A percentile compares a stretch with the other conserved stretches of the same genome.
These are phyloP conservation scores for Spermophilus dauricus DNA, from an alignment of 2,113 vertebrate genomes.

Conservation along the genomic window DNA sequence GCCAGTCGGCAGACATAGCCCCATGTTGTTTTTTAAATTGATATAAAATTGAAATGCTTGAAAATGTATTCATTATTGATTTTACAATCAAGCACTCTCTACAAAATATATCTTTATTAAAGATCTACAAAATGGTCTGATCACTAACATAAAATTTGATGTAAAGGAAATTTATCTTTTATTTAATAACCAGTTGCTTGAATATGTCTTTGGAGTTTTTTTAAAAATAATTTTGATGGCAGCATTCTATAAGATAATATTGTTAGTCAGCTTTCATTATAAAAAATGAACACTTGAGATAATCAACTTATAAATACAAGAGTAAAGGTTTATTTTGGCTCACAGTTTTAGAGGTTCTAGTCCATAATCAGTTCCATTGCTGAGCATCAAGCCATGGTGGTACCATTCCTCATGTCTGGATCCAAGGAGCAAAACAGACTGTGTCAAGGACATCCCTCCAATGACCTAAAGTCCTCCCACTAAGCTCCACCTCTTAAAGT, in stretches of 20 bases:
- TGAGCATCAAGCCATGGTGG: too few species aligned
- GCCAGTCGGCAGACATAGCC: background rate
- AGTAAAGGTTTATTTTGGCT: background rate
- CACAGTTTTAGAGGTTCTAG: background rate
- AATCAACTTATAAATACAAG: background rate
- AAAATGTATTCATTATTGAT: background rate
- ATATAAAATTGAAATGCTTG: background rate
- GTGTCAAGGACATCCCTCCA: background rate
- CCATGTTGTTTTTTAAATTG: background rate
- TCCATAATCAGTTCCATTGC: background rate
- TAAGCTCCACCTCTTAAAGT: background rate
- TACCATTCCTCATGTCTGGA: background rate
- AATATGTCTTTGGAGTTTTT: background rate
- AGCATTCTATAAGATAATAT: background rate
- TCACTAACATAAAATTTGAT: background rate
- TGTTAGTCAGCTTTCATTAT: background rate
- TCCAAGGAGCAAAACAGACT: background rate
- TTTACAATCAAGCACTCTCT: background rate
- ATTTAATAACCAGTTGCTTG: background rate
- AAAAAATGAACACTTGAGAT: background rate
- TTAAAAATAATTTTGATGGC: background rate
- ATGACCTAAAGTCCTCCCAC: background rate
- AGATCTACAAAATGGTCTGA: background rate
- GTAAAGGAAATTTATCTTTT: background rate
- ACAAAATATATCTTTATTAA: conserved; percentile 10